Evolutionary conservation across 2,888 invertebrate genomes (phyloP).

Genomic region (Hyposoter dolosus): DNA sequence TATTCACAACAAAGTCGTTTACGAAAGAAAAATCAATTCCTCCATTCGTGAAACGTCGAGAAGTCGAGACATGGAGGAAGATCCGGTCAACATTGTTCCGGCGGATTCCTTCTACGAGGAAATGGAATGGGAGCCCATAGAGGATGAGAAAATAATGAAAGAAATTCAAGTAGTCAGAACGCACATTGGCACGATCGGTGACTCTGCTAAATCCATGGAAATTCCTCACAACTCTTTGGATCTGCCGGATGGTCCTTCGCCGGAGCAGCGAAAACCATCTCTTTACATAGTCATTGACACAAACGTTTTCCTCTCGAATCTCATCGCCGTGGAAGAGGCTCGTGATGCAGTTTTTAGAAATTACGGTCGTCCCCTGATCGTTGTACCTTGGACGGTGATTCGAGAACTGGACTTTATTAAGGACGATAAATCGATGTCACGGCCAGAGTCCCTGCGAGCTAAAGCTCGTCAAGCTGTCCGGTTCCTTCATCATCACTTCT

Average conservation of each 20-base stretch:
- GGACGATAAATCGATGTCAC: constrained; percentile 75
- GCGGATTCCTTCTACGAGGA: constrained; percentile 76
- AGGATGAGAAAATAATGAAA: constrained; percentile 80
- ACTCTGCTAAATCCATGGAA: constrained; percentile 14
- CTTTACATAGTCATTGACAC: constrained; percentile 83
- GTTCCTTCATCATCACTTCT: constrained; percentile 80
- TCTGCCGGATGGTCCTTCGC: constrained; percentile 58
- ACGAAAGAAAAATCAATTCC: not conserved
- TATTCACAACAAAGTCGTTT: constrained; percentile 37
- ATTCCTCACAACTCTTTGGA: constrained; percentile 72
- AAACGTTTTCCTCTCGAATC: constrained; percentile 83
- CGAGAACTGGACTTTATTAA: constrained; percentile 84
- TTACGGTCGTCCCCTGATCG: constrained; percentile 79
- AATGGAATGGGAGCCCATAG: constrained; percentile 84
- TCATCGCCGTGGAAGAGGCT: constrained; percentile 78
- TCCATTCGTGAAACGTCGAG: not conserved
- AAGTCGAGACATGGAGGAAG: not conserved
- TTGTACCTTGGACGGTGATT: constrained; percentile 83
- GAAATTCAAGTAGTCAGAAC: constrained; percentile 80
- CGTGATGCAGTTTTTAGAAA: constrained; percentile 75
- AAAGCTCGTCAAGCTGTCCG: constrained; percentile 80
- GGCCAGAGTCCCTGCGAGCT: constrained; percentile 70
- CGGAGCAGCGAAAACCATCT: constrained; percentile 35
- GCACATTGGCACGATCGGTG: constrained; percentile 72
- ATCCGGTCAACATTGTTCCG: not conserved